Evolutionary conservation across 2,113 vertebrate genomes (phyloP).

Genomic region (Hyperopisus bebe): DNA sequence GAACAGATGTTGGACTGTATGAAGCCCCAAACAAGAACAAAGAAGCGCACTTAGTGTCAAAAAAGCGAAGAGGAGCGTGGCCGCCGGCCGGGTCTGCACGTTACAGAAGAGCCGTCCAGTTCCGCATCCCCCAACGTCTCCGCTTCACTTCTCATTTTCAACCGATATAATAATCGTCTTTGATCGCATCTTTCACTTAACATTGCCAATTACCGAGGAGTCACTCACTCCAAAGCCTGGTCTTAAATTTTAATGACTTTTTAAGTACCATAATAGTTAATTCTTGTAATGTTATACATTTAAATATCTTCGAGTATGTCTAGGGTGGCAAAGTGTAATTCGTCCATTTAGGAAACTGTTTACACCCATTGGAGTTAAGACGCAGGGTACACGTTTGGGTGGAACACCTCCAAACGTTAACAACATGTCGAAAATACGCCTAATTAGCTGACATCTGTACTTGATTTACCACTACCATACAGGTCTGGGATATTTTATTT

Average conservation of each 20-base stretch:
- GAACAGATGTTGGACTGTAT: not conserved
- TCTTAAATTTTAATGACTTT: slow-evolving; percentile 3
- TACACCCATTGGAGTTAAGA: not conserved
- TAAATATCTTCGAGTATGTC: not conserved
- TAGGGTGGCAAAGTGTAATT: not conserved
- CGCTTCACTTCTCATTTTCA: slow-evolving; percentile 2
- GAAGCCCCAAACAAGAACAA: not conserved
- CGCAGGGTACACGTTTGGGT: not conserved
- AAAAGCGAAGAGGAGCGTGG: slow-evolving; percentile 1
- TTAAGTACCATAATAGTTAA: not conserved
- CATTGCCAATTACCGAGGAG: not conserved
- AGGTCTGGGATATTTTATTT: not conserved
- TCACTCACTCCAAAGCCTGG: not conserved
- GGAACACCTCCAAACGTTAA: not conserved
- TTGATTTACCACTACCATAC: not conserved
- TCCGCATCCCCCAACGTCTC: slow-evolving; percentile 2
- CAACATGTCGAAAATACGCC: not conserved
- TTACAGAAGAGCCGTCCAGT: not conserved
- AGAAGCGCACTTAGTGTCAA: not conserved
- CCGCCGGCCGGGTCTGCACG: not conserved
- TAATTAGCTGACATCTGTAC: not conserved
- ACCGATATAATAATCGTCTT: slow-evolving; percentile 3
- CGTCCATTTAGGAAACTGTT: not conserved
- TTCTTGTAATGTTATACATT: not conserved
- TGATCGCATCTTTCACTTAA: slow-evolving; percentile 4